Conservation (phyloP, 2,113 vertebrate genomes). For the Scopus umbretta region DNA sequence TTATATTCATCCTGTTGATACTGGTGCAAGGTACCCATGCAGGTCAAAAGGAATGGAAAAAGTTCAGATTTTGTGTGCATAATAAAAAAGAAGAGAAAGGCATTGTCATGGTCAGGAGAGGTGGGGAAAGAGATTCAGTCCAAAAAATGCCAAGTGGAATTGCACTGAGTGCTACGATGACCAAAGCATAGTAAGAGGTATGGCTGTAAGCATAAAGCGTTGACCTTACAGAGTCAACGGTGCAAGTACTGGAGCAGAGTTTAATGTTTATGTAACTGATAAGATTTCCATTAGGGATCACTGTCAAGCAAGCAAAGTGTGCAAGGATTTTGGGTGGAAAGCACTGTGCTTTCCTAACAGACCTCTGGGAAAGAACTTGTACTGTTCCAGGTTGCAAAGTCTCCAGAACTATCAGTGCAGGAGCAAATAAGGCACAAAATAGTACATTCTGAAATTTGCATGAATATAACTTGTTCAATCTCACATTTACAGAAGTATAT, state of each 20-base stretch:
- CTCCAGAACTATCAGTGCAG: background rate
- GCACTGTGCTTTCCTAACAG: background rate
- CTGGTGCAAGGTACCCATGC: background rate
- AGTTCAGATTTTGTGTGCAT: background rate
- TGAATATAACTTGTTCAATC: background rate
- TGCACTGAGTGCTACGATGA: background rate
- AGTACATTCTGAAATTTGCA: background rate
- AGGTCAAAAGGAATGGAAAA: background rate
- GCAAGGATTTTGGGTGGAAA: background rate
- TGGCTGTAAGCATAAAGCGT: background rate
- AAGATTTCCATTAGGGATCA: background rate
- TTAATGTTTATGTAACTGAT: background rate
- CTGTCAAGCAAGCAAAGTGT: background rate
- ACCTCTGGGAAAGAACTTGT: background rate
- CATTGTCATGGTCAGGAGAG: background rate
- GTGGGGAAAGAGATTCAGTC: background rate
- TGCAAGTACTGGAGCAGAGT: background rate
- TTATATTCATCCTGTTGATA: background rate
- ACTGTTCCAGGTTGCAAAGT: background rate
- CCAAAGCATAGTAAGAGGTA: background rate
- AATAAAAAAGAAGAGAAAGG: background rate
- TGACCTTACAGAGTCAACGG: background rate
- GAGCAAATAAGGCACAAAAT: background rate
- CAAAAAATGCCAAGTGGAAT: background rate
- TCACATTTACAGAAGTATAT: background rate